phyloP scores from a whole-genome alignment of 2,888 invertebrate genomes.

The Nomada fucata region DNA sequence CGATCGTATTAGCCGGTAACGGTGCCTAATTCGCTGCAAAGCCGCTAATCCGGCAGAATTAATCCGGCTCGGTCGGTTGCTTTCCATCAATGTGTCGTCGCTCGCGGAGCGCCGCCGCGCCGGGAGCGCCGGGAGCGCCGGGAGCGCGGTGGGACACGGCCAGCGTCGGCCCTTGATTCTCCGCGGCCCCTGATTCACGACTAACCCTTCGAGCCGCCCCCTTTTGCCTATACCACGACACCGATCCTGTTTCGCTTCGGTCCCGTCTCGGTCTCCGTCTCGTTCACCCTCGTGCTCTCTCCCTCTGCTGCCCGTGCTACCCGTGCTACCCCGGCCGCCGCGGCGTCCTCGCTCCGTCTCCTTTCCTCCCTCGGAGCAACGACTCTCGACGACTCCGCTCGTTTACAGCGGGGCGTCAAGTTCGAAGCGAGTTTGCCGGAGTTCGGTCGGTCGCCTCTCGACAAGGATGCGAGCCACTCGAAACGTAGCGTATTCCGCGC shows the following conservation, averaged over 20 bases:
- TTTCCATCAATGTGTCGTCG: conserved; percentile 81
- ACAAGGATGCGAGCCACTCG: conserved; percentile 80
- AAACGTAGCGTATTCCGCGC: conserved; percentile 66
- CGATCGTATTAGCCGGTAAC: conserved; percentile 73
- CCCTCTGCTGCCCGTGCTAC: too few relatives aligned
- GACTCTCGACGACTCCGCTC: conserved; percentile 65
- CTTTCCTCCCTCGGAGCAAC: conserved; percentile 11
- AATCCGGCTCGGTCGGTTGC: conserved; percentile 82
- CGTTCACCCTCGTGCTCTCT: conserved; percentile 17
- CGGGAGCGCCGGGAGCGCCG: conserved; percentile 39
- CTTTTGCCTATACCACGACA: conserved; percentile 9
- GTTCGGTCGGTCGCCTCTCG: conserved; percentile 77
- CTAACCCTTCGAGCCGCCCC: conserved; percentile 55
- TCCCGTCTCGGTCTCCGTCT: not conserved
- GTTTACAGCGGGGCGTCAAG: conserved; percentile 70
- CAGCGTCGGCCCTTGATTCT: conserved; percentile 68
- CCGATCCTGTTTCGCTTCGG: conserved; percentile 29
- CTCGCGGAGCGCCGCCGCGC: conserved; percentile 55
- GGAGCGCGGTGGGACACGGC: conserved; percentile 56
- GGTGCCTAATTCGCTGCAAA: conserved; percentile 76
- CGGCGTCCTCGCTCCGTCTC: not conserved
- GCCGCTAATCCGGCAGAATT: conserved; percentile 84
- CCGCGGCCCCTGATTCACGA: conserved; percentile 61
- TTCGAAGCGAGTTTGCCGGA: conserved; percentile 70
- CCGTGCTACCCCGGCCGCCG: not conserved